phyloP scores from a whole-genome alignment of 2,888 invertebrate species.

The Herminia tarsipennalis region DNA sequence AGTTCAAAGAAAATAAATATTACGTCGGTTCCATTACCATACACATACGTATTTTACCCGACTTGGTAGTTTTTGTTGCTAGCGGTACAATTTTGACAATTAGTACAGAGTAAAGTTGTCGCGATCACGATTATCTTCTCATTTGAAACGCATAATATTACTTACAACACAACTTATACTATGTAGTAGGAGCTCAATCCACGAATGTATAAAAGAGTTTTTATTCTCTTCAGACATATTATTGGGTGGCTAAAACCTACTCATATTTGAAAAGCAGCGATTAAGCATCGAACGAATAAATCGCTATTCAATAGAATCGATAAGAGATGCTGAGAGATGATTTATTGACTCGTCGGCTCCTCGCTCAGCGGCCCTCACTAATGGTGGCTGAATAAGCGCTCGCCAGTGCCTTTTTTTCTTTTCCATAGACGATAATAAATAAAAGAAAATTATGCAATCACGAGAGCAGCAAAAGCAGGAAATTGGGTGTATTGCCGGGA shows the following conservation, averaged over 20 bases:
- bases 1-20: too few relatives aligned
- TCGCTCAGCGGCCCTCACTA: constrained; percentile 47
- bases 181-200: background rate
- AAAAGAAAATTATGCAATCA: constrained; percentile 58
- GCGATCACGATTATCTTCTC: too few relatives aligned
- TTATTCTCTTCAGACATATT: constrained; percentile 53
- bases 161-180: background rate
- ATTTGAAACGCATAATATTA: too few relatives aligned
- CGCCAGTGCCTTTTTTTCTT: constrained; percentile 54
- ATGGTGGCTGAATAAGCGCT: constrained; percentile 60
- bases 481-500: constrained; percentile 41
- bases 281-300: constrained; percentile 63
- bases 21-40: too few relatives aligned
- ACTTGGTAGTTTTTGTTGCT: too few relatives aligned
- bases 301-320: constrained; percentile 76
- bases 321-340: constrained; percentile 76
- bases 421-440: constrained; percentile 48
- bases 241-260: constrained; percentile 57
- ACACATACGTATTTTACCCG: too few relatives aligned
- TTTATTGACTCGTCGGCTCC: constrained; percentile 75
- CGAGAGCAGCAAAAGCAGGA: constrained; percentile 40
- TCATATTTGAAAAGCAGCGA: constrained; percentile 63
- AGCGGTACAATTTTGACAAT: too few relatives aligned
- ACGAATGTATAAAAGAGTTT: constrained; percentile 26
- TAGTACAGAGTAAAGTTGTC: too few relatives aligned